A percentile compares a stretch with the other conserved stretches of the same genome.
Conservation (phyloP, 2,113 vertebrate species). For the Psittacara wagleri region DNA sequence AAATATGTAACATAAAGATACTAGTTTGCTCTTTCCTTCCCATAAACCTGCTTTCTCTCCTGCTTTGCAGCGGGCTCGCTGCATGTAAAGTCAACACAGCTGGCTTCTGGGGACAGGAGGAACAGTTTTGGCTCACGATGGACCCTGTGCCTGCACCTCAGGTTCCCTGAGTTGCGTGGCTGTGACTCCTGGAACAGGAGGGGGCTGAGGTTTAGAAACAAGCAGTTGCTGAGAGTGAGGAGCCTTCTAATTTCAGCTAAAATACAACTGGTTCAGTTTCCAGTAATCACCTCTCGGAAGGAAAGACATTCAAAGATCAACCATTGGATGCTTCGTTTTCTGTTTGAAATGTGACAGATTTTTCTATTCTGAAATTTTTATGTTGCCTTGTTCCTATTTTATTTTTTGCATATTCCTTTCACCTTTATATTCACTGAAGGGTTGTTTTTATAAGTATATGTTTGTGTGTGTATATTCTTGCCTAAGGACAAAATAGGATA, state of each 20-base stretch:
- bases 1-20: slow-evolving; percentile 13
- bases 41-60: slow-evolving; percentile 37
- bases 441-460: slow-evolving; percentile 43
- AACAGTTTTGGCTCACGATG: neutral
- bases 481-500: slow-evolving; percentile 45
- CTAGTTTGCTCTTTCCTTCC: neutral
- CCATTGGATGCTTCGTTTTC: slow-evolving; percentile 42
- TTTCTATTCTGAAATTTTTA: slow-evolving; percentile 67
- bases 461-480: slow-evolving; percentile 49
- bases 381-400: slow-evolving; percentile 39
- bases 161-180: neutral
- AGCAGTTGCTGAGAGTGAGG: neutral
- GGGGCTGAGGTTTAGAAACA: neutral
- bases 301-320: slow-evolving; percentile 58
- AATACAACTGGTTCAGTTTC: neutral
- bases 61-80: slow-evolving; percentile 16
- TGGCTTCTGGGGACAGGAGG: neutral
- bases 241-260: neutral
- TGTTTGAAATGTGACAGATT: slow-evolving; percentile 70
- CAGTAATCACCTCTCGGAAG: neutral
- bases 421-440: slow-evolving; percentile 57
- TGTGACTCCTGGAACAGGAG: neutral
- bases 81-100: slow-evolving; percentile 14
- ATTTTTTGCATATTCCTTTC: slow-evolving; percentile 50
- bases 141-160: neutral